phyloP scores from a whole-genome alignment of 2,888 invertebrate species.

The Sphinx pinastri region DNA sequence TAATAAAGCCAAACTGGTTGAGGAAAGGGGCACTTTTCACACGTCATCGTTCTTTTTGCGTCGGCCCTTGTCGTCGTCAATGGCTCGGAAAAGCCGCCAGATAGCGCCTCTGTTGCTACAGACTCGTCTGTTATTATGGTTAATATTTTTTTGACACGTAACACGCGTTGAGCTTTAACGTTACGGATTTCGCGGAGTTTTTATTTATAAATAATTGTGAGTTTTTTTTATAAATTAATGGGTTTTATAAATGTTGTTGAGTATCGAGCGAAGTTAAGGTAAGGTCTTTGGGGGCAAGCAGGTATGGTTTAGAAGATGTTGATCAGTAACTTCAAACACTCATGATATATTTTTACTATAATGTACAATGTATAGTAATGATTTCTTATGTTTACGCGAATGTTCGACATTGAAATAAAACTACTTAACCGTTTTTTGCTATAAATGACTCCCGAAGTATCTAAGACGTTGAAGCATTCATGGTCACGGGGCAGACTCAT shows the following conservation, averaged over 20 bases:
- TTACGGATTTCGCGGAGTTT: slow-evolving; percentile 3
- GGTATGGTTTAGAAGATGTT: too few species aligned
- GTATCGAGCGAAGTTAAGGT: too few species aligned
- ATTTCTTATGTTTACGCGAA: too few species aligned
- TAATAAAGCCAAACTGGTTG: slow-evolving; percentile 23
- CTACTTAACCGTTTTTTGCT: too few species aligned
- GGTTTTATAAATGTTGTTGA: not conserved
- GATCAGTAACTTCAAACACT: too few species aligned
- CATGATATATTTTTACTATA: too few species aligned
- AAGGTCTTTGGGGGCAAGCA: too few species aligned
- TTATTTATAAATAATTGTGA: not conserved
- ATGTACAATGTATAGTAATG: too few species aligned
- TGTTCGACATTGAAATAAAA: too few species aligned
- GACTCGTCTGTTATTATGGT: slow-evolving; percentile 30
- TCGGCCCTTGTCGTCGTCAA: slow-evolving; percentile 44
- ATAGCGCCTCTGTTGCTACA: slow-evolving; percentile 48
- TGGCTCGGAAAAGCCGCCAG: slow-evolving; percentile 52
- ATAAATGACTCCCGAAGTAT: too few species aligned
- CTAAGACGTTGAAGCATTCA: too few species aligned
- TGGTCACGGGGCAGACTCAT: too few species aligned
- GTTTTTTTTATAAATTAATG: not conserved
- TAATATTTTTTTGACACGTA: slow-evolving; percentile 22
- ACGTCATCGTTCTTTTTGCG: slow-evolving; percentile 46
- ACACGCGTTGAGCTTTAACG: slow-evolving; percentile 22
- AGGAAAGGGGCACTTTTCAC: slow-evolving; percentile 48